Base-by-base conservation (phyloP, 1,140 invertebrate genomes). In the Brachionus calyciflorus region DNA sequence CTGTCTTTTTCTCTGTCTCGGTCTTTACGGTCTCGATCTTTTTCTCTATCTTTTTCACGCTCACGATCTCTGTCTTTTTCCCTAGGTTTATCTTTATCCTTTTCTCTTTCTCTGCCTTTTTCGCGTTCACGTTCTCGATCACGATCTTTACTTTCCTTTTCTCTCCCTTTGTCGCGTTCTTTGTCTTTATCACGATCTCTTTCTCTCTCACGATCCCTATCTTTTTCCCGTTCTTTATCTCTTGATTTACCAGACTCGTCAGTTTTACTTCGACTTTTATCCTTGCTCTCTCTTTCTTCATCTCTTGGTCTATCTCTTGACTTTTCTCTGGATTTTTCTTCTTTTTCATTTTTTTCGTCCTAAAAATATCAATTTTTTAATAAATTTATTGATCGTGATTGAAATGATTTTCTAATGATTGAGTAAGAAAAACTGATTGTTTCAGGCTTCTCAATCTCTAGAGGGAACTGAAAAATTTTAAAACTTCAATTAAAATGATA, bases 1-100 rank as follows among this genome's bases (percentile, higher is more conserved):
- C 57, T 80, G 28, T 78, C 63, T 70, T 76, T 79, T 6, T 79
- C 78, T 9, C 79, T 73, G 37, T 75, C 76, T 40, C 65, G 57
- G 26, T 40, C 53, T 49, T 81, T 77, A 68, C 69, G 7, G 78
- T 78, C 24, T 55, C 77, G 33, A 76, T 78, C 49, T 73, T 78
- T 40, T 78, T 65, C 40, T 65, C 40, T 3, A 6, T 70, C 65
- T 48, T 40, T 46, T 6, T 70, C 63, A 10, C 63, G 30, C n/a
- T 68, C 65, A 33, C 65, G 65, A 9, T 70, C 65, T 46, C 44
- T 70, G 40, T 70, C 65, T 17, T 19, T 51, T 14, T 48, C 37
- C 9, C 44, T 21, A 5, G 26, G 12, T 28, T 41, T 19, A 33
- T 69, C 41, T 17, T 17, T 33, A 26, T 48, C 44, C 33, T 44